Conservation (phyloP, 2,888 invertebrate species). For the Mythimna lalbum region DNA sequence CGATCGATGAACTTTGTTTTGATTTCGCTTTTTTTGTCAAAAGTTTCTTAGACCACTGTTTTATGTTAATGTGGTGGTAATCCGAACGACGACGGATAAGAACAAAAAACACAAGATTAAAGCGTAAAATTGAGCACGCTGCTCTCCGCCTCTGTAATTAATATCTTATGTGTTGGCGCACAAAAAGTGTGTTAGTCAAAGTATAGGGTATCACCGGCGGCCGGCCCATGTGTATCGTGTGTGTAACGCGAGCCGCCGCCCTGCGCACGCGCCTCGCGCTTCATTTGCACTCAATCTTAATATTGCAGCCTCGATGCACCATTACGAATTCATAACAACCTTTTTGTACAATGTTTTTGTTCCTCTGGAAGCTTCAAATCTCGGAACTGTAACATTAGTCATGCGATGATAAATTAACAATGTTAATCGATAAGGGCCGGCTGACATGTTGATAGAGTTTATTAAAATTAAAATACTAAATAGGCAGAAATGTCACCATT, state of each 20-base stretch:
- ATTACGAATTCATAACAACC: conserved; percentile 84
- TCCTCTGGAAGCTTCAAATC: conserved; percentile 67
- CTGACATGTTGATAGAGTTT: conserved; percentile 19
- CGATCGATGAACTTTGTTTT: conserved; percentile 5
- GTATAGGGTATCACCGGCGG: conserved; percentile 69
- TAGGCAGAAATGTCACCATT: conserved; percentile 2
- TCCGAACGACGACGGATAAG: conserved; percentile 48
- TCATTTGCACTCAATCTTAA: conserved; percentile 89
- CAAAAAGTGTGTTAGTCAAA: conserved; percentile 76
- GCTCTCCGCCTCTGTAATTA: conserved; percentile 86
- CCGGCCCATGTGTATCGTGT: conserved; percentile 68
- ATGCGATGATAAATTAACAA: conserved; percentile 55
- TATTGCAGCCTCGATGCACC: conserved; percentile 86
- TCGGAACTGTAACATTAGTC: conserved; percentile 66
- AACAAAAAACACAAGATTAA: conserved; percentile 73
- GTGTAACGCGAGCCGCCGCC: conserved; percentile 78
- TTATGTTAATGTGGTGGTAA: conserved; percentile 59
- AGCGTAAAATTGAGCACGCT: conserved; percentile 83
- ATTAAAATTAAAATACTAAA: conserved; percentile 8
- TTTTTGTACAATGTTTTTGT: conserved; percentile 77
- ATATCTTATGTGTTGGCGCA: conserved; percentile 82
- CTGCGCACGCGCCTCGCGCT: conserved; percentile 84
- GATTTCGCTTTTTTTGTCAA: conserved; percentile 18
- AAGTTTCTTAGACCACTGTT: conserved; percentile 50
- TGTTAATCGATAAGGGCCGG: conserved; percentile 33